Evolutionary conservation across 2,113 vertebrate species (phyloP).

Genomic region (Rhodinocichla rosea): DNA sequence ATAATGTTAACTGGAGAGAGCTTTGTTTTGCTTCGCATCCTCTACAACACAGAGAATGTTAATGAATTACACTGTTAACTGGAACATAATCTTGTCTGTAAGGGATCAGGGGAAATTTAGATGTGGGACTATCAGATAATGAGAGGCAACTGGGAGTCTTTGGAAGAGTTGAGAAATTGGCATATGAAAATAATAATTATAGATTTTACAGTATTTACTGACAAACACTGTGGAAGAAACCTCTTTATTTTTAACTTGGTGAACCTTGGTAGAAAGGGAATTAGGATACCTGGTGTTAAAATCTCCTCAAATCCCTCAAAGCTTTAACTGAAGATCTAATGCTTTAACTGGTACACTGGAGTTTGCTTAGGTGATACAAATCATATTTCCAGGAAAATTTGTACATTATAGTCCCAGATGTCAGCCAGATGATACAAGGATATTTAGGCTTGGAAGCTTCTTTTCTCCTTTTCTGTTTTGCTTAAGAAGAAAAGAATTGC

Average conservation of each 20-base stretch:
- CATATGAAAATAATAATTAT: conserved; percentile 66
- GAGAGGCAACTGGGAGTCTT: conserved; percentile 62
- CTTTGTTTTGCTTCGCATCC: conserved; percentile 48
- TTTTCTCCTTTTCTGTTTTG: conserved; percentile 44
- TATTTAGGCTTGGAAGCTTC: conserved; percentile 44
- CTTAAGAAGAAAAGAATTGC: conserved; percentile 52
- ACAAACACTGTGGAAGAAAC: neutral
- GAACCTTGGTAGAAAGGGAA: neutral
- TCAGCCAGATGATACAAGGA: conserved; percentile 12
- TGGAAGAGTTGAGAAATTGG: conserved; percentile 28
- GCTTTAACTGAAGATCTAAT: conserved; percentile 37
- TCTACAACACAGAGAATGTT: conserved; percentile 50
- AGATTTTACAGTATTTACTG: conserved; percentile 66
- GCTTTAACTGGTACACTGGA: neutral
- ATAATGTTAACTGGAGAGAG: conserved; percentile 26
- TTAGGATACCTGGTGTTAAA: conserved; percentile 54
- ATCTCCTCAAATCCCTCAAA: conserved; percentile 47
- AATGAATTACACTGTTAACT: conserved; percentile 68
- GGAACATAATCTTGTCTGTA: conserved; percentile 62
- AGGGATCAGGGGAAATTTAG: conserved; percentile 68
- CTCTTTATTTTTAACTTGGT: conserved; percentile 2
- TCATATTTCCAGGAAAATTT: conserved; percentile 34
- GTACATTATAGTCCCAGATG: conserved; percentile 15
- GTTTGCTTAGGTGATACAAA: conserved; percentile 46
- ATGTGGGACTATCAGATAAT: conserved; percentile 60